Evolutionary conservation across 2,888 invertebrate genomes (phyloP).

Genomic region (Branchellion lobata): DNA sequence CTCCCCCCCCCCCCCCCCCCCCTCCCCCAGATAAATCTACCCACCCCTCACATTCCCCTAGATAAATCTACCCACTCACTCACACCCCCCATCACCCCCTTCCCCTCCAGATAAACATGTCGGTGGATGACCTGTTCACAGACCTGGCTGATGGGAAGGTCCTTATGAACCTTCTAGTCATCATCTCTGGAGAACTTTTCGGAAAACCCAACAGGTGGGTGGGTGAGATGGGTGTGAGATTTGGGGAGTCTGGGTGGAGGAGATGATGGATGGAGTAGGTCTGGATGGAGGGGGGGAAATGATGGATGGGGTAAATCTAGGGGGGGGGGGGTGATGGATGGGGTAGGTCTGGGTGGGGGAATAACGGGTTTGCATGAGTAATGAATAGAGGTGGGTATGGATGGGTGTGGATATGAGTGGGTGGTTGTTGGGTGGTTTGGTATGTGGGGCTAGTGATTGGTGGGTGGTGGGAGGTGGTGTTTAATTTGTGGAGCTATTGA

Average conservation of each 20-base stretch:
- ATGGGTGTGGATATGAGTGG: too few relatives aligned
- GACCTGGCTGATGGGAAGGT: slow-evolving; percentile 94
- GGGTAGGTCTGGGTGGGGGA: neutral
- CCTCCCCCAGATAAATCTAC: neutral
- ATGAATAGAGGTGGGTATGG: too few relatives aligned
- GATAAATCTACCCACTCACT: neutral
- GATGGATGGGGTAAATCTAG: neutral
- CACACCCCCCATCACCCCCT: neutral
- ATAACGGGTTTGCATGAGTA: too few relatives aligned
- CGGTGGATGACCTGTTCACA: slow-evolving; percentile 92
- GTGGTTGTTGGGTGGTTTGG: too few relatives aligned
- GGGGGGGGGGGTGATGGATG: neutral
- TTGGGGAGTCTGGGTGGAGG: too few relatives aligned
- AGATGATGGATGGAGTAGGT: neutral
- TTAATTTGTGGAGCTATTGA: too few relatives aligned
- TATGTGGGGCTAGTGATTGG: too few relatives aligned
- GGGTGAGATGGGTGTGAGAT: neutral
- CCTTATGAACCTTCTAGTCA: slow-evolving; percentile 87
- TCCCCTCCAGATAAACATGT: slow-evolving; percentile 82
- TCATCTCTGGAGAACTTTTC: slow-evolving; percentile 95
- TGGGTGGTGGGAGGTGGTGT: too few relatives aligned
- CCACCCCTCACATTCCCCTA: neutral
- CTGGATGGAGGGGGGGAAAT: neutral
- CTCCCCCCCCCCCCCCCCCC: neutral
- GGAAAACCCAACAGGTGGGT: slow-evolving; percentile 82